Base-by-base conservation (phyloP, 2,888 invertebrate genomes). In the Parnassius glacialis region DNA sequence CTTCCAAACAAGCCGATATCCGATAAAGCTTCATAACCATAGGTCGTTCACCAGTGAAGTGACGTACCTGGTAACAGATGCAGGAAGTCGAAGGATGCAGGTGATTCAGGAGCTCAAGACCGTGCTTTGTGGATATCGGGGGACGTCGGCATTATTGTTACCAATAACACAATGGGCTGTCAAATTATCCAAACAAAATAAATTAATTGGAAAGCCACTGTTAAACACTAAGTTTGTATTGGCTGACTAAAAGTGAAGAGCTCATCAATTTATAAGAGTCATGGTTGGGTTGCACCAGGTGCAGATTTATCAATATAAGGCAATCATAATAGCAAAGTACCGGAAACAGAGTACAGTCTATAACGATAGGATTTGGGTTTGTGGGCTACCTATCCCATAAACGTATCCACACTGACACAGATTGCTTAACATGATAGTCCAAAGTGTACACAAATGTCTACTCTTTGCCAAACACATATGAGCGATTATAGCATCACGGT, bases 351-450 rank as follows among this genome's bases (percentile, higher is more conserved):
- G 69, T 73, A 70, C 70, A 72, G 75, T 72, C 43, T 78, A 75
- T 74, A 69, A 71, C 69, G 63, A 34, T 73, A 75, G 73, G 79
- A 84, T 84, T 83, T 76, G 77, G 84, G 81, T 85, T 83, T 84
- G 79, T 83, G 80, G 78, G 76, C 73, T 78, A 73, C 72, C 74
- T 74, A 75, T 74, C 71, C 70, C 72, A 72, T 73, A 71, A 74
- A 72, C 54, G 72, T 70, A 69, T 62, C 67, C 67, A 64, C 59
- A 50, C 64, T 60, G 64, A 64, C 65, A 65, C 61, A 64, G 57
- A 63, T 67, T 60, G 57, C 62, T 25, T 43, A 56, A 61, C 34
- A 59, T 50, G 45, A 45, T 52, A 11, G n/a, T 51, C 59, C 42
- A 13, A 16, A 12, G 10, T 55, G 25, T 45, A 68, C 34, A 41